Conservation (phyloP, 2,888 invertebrate species). For the Falcaria lacertinaria region DNA sequence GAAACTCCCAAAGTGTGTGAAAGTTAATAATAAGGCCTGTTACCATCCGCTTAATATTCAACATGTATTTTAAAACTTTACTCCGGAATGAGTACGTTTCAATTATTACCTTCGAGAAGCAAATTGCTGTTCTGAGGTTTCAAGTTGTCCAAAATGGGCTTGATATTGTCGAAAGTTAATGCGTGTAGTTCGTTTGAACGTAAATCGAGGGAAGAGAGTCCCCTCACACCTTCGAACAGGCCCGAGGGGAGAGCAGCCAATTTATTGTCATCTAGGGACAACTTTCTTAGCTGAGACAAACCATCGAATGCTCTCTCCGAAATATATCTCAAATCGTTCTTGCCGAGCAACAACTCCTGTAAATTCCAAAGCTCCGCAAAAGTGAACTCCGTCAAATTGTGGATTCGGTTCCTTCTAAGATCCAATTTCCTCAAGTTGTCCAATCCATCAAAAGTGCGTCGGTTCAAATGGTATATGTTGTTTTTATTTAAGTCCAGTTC, state of each 20-base stretch:
- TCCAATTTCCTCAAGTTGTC: slow-evolving; percentile 86
- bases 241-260: slow-evolving; percentile 85
- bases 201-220: slow-evolving; percentile 86
- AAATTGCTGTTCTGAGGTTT: slow-evolving; percentile 87
- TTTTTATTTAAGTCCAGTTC: slow-evolving; percentile 90
- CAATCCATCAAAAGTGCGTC: slow-evolving; percentile 88
- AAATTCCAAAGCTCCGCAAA: slow-evolving; percentile 89
- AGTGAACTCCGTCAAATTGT: slow-evolving; percentile 88
- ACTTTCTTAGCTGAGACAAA: slow-evolving; percentile 83
- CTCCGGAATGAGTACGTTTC: slow-evolving; percentile 39
- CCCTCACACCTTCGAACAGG: slow-evolving; percentile 85
- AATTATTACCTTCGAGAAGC: slow-evolving; percentile 85
- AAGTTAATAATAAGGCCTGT: slow-evolving; percentile 59
- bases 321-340: slow-evolving; percentile 85
- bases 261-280: slow-evolving; percentile 88
- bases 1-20: slow-evolving; percentile 58
- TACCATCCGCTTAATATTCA: slow-evolving; percentile 65
- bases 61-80: slow-evolving; percentile 56
- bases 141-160: slow-evolving; percentile 88
- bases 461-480: slow-evolving; percentile 86
- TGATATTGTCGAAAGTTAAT: slow-evolving; percentile 86
- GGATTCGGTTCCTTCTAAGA: slow-evolving; percentile 86
- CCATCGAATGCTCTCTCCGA: slow-evolving; percentile 89
- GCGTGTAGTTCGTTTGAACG: slow-evolving; percentile 88
- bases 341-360: slow-evolving; percentile 84